phyloP scores from a whole-genome alignment of 2,797 vertebrate species.

The Cossypha heuglini region DNA sequence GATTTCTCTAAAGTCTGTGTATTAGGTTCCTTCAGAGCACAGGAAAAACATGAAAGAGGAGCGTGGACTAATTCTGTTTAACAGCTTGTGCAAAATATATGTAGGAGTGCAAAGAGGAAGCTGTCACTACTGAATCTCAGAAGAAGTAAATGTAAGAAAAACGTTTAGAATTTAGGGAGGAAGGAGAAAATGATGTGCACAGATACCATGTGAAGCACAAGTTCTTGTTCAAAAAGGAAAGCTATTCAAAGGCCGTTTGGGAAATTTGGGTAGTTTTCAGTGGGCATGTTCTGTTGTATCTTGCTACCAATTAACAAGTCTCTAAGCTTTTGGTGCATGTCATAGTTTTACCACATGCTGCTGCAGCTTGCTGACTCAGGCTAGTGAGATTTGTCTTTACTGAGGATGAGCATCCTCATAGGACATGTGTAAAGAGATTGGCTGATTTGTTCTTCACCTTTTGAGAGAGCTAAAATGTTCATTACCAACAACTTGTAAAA shows the following conservation, averaged over 20 bases:
- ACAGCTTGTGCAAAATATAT: constrained; percentile 54
- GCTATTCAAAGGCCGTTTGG: neutral
- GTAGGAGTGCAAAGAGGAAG: constrained; percentile 63
- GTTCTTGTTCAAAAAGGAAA: neutral
- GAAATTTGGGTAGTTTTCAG: neutral
- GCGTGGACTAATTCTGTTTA: constrained; percentile 29
- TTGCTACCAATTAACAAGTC: neutral
- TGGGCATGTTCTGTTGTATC: neutral
- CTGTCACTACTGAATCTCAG: constrained; percentile 54
- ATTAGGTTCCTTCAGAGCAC: neutral
- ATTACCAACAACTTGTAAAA: neutral
- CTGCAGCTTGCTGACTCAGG: neutral
- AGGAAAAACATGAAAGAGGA: neutral
- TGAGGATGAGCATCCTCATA: neutral
- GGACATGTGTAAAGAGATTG: neutral
- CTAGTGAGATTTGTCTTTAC: neutral
- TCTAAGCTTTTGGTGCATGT: neutral
- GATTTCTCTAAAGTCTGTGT: neutral
- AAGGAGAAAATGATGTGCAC: neutral
- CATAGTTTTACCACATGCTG: neutral
- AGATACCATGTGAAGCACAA: neutral
- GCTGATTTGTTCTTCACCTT: neutral
- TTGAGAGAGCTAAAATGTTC: neutral
- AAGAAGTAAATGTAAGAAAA: constrained; percentile 27
- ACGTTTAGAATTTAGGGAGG: neutral